Conservation (phyloP, 2,113 vertebrate genomes). For the Struthidea cinerea region DNA sequence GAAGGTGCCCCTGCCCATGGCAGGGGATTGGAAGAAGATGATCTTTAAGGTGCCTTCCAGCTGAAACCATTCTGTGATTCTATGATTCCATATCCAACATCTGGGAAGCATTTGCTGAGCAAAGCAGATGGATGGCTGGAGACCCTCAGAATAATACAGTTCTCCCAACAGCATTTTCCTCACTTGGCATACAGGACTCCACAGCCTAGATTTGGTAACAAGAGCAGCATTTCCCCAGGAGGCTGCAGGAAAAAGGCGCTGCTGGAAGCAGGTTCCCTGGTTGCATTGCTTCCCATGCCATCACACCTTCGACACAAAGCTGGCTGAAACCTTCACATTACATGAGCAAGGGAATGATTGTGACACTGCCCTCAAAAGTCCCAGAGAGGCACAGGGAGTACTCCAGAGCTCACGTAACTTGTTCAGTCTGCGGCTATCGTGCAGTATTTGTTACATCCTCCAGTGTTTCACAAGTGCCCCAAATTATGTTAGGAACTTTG, state of each 20-base stretch:
- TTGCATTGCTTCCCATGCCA: neutral
- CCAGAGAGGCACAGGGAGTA: neutral
- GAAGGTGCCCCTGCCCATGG: neutral
- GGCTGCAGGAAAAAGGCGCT: neutral
- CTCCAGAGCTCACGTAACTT: neutral
- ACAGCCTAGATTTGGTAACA: neutral
- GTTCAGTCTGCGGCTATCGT: neutral
- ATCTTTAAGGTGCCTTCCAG: neutral
- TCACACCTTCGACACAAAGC: neutral
- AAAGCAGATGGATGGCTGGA: neutral
- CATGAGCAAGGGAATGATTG: neutral
- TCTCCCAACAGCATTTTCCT: neutral
- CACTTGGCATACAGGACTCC: neutral
- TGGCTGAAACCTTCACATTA: neutral
- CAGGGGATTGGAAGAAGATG: neutral
- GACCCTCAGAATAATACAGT: neutral
- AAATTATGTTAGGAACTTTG: neutral
- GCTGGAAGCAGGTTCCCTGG: neutral
- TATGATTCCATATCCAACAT: neutral
- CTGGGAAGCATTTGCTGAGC: neutral
- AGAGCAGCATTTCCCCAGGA: neutral
- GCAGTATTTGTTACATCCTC: neutral
- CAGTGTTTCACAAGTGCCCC: neutral
- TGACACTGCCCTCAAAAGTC: neutral
- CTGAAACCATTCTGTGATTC: neutral